Percentiles rank a stretch among this genome's conserved stretches.
These are phyloP conservation scores for Anisognathus igniventris DNA, from an alignment of 2,797 vertebrate species.

Conservation along the genomic window DNA sequence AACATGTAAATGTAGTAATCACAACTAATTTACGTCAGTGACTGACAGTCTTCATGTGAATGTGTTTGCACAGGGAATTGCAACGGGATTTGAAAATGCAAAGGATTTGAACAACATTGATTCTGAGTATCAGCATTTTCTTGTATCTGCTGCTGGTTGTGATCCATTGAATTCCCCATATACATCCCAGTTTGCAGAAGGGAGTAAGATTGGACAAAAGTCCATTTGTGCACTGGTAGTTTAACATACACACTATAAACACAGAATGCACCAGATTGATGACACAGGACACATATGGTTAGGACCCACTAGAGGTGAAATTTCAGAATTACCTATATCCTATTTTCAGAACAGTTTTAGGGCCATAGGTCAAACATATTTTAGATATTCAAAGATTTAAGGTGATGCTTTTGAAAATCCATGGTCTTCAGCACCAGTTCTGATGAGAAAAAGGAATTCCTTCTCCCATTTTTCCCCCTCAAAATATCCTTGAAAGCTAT, in stretches of 20 bases:
- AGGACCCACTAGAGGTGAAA: neutral
- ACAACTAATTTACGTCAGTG: neutral
- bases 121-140: neutral
- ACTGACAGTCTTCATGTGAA: neutral
- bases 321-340: neutral
- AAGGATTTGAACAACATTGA: neutral
- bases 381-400: neutral
- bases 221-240: neutral
- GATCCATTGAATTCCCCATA: neutral
- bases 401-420: neutral
- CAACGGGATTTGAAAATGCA: neutral
- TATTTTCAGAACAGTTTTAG: neutral
- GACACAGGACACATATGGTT: neutral
- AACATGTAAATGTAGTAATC: neutral
- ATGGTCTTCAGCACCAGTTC: rapidly evolving
- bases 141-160: neutral
- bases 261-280: neutral
- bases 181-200: neutral
- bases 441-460: neutral
- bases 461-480: neutral
- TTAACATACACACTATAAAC: rapidly evolving
- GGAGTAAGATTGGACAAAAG: neutral
- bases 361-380: neutral
- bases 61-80: neutral
- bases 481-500: neutral